Conservation (phyloP, 2,888 invertebrate genomes). For the Apamea crenata region DNA sequence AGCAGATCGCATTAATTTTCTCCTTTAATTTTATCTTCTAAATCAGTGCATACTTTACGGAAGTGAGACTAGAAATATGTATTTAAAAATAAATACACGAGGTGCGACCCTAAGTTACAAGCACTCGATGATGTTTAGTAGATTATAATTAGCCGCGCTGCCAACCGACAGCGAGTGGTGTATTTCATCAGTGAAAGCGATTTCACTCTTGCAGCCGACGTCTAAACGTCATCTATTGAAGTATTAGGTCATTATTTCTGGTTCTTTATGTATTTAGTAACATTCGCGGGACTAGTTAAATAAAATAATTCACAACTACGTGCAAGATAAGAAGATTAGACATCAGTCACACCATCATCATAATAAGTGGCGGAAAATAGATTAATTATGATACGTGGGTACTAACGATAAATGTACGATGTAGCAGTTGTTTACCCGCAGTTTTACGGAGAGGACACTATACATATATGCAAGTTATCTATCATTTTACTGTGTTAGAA, state of each 20-base stretch:
- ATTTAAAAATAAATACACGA: conserved; percentile 85
- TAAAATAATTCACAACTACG: conserved; percentile 31
- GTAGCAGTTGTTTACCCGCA: conserved; percentile 11
- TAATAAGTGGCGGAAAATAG: conserved; percentile 46
- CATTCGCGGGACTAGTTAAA: conserved; percentile 16
- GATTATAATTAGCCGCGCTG: conserved; percentile 89
- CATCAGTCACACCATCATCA: conserved; percentile 43
- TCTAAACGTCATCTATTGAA: background rate
- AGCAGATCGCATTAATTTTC: background rate
- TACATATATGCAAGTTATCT: conserved; percentile 1
- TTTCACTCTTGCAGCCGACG: background rate
- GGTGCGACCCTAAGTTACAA: conserved; percentile 87
- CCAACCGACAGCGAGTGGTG: conserved; percentile 75
- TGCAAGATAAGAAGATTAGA: conserved; percentile 55
- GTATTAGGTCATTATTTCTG: background rate
- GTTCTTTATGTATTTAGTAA: conserved; percentile 13
- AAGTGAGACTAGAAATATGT: conserved; percentile 78
- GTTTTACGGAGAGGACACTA: conserved; percentile 13
- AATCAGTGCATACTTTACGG: conserved; percentile 72
- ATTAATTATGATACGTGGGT: conserved; percentile 61
- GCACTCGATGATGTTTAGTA: conserved; percentile 89
- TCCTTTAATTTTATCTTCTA: conserved; percentile 65
- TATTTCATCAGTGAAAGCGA: conserved; percentile 69
- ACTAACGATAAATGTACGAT: conserved; percentile 50
- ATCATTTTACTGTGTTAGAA: conserved; percentile 6